These are phyloP conservation scores for Varanus salvator DNA, from an alignment of 2,113 vertebrate genomes.

Conservation along the genomic window DNA sequence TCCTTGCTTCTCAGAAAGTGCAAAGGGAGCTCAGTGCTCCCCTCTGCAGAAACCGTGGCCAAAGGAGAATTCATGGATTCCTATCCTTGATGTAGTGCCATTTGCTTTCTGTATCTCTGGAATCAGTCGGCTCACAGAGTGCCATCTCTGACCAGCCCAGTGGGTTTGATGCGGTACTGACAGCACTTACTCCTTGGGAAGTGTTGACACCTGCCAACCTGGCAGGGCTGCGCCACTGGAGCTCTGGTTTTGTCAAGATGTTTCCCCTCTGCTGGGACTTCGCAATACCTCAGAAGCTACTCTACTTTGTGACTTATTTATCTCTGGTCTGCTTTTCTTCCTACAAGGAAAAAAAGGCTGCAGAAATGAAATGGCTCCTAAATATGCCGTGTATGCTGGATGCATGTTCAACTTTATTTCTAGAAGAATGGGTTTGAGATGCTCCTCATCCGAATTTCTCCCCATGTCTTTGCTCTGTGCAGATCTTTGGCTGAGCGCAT, in stretches of 20 bases:
- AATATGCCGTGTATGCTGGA: background rate
- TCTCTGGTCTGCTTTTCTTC: background rate
- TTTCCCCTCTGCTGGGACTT: background rate
- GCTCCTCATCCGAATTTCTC: background rate
- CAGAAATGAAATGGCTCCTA: background rate
- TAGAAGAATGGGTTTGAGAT: background rate
- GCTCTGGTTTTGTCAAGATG: background rate
- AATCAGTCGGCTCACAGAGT: background rate
- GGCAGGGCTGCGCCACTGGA: background rate
- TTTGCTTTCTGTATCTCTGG: background rate
- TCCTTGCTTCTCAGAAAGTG: background rate
- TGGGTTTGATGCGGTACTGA: background rate
- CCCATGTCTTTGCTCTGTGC: background rate
- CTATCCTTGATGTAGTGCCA: background rate
- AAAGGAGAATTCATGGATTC: background rate
- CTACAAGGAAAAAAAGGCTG: background rate
- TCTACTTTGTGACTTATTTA: background rate
- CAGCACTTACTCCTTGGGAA: background rate
- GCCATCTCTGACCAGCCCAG: background rate
- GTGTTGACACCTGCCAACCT: background rate
- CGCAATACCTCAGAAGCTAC: background rate
- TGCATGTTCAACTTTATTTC: background rate
- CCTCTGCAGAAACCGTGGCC: background rate
- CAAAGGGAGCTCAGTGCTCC: background rate
- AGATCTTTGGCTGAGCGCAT: background rate